Conservation (phyloP, 2,888 invertebrate species). For the Crematogaster levior region DNA sequence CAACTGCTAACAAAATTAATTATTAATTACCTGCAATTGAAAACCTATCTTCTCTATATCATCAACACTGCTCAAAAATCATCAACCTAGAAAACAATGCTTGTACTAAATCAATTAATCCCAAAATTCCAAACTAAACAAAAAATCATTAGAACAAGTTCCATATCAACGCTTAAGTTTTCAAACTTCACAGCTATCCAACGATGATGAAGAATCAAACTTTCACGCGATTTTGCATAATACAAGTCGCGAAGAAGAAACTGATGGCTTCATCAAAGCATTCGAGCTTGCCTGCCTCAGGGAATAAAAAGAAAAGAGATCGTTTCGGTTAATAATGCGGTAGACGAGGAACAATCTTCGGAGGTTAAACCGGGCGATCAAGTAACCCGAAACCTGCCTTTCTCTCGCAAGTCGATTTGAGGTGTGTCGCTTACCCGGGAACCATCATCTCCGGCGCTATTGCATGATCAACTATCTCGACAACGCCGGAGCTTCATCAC, state of each 20-base stretch:
- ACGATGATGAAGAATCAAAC: neutral
- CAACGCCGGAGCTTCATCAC: neutral
- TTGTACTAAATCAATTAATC: neutral
- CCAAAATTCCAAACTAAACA: neutral
- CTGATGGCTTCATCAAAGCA: slow-evolving; percentile 12
- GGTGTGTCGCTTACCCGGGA: neutral
- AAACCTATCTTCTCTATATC: neutral
- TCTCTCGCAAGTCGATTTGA: neutral
- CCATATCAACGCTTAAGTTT: neutral
- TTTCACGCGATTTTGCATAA: neutral
- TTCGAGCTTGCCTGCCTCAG: neutral
- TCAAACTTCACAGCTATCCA: neutral
- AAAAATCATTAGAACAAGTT: neutral
- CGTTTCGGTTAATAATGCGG: slow-evolving; percentile 3
- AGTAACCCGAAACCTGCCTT: slow-evolving; percentile 2
- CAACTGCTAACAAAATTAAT: neutral
- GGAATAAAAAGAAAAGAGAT: neutral
- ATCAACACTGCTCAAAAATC: neutral
- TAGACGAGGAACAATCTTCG: neutral
- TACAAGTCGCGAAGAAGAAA: neutral
- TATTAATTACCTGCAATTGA: neutral
- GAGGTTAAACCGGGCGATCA: neutral
- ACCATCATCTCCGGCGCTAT: neutral
- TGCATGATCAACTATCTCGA: slow-evolving; percentile 11
- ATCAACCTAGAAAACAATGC: neutral